Evolutionary conservation across 2,888 invertebrate species (phyloP).

Genomic region (Erebia epiphron): DNA sequence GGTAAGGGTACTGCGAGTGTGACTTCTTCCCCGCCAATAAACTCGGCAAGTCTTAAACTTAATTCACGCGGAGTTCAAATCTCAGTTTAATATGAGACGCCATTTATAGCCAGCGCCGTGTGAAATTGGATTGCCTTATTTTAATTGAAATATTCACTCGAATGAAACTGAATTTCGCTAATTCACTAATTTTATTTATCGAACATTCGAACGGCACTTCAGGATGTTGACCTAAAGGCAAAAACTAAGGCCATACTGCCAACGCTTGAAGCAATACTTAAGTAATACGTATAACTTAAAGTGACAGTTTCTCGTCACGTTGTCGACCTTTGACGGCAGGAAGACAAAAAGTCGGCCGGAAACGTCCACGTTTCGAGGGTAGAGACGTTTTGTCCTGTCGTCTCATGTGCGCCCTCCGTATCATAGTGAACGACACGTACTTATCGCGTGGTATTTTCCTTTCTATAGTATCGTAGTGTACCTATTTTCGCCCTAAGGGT

Average conservation of each 20-base stretch:
- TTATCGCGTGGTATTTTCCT: too few relatives aligned
- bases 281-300: too few relatives aligned
- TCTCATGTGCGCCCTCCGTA: too few relatives aligned
- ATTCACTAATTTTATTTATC: slow-evolving; percentile 31
- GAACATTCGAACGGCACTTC: background rate
- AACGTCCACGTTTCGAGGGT: too few relatives aligned
- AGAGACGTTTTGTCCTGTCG: too few relatives aligned
- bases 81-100: slow-evolving; percentile 32
- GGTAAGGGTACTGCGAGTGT: background rate
- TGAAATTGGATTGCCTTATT: slow-evolving; percentile 38
- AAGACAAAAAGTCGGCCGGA: too few relatives aligned
- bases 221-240: background rate
- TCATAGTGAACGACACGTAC: too few relatives aligned
- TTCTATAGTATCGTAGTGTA: too few relatives aligned
- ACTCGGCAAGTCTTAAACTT: slow-evolving; percentile 22
- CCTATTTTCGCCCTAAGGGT: too few relatives aligned
- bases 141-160: slow-evolving; percentile 35
- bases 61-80: slow-evolving; percentile 26
- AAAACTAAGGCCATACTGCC: background rate
- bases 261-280: too few relatives aligned
- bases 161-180: slow-evolving; percentile 26
- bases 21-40: slow-evolving; percentile 25
- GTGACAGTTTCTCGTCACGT: too few relatives aligned
- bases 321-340: too few relatives aligned
- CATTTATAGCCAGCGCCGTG: slow-evolving; percentile 37